Base-by-base conservation (phyloP, 2,888 invertebrate species). In the Tineola bisselliella region DNA sequence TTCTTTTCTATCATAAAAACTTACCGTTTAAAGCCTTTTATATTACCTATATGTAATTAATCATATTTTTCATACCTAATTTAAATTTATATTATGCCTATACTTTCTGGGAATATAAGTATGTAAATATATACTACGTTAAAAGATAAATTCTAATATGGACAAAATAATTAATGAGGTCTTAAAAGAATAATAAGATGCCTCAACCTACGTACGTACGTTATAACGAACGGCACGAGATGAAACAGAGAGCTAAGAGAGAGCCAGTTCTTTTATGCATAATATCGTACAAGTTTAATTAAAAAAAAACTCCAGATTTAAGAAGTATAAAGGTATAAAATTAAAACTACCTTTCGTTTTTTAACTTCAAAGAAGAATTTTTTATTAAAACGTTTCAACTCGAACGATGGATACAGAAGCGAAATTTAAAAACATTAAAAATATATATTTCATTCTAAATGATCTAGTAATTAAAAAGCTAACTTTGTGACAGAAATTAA, bases 401-500 rank as follows among this genome's bases (percentile, higher is more conserved):
- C 6, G 48, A 48, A 48, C 2, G 48, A 48, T 6, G 8, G 17
- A 17, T 17, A 48, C 15, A 48, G 48, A 48, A 48, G 15, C 38
- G 17, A 48, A 17, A 48, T 48, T n/a, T 48, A 17, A 17, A 17
- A 48, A 48, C 48, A 48, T 48, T 48, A 54, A 54, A 54, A 19
- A 54, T 54, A 54, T 25, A 54, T 54, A 54, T 25, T 54, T 54
- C 54, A 54, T 54, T 54, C 25, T 25, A 54, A 54, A 54, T 25
- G 54, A 54, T 25, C 25, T 54, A 18, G 54, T 54, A 54, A 54
- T 54, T 54, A 54, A 54, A 54, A 54, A 19, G 54, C 25, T 54
- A 54, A 54, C 17, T 54, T 54, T 54, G 48, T 54, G 54, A 54
- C 54, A 25, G 18, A 54, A 54, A 54, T 54, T 54, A 54, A 54